Evolutionary conservation across 2,888 invertebrate genomes (phyloP), one percentile per base, ranked within the genome.

Genomic region (Trissoscelio sp.): DNA sequence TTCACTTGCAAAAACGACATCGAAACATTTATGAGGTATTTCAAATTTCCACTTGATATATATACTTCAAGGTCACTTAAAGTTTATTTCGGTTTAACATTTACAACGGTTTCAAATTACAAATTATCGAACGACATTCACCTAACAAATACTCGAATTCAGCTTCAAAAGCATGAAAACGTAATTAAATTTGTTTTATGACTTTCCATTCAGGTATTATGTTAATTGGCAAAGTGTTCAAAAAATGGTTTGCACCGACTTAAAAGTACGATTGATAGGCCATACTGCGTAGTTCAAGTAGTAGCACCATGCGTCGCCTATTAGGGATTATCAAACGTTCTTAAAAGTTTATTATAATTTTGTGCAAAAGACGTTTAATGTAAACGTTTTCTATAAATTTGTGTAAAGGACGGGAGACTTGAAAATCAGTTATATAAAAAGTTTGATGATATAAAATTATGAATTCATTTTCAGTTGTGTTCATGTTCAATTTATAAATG

Each of bases 1-100:
- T 46, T 57, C 34, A 46, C 12, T 46, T 74, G 20, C 64, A 74
- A 67, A 58, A 67, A 67, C 12, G 66, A 74, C 66, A 58, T 67
- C 57, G 18, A 58, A 75, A 75, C 42, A 66, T 67, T 66, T 58
- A 67, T 67, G 66, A 58, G 58, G 58, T 67, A 75, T 75, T 64
- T 48, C 34, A 34, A 58, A 67, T 67, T 60, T 51, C 34, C 64
- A 57, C 48, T 66, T 74, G 66, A 42, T 48, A 39, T 53, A 75
- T 44, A 75, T 48, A 58, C 18, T 48, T 51, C 58, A 75, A 75
- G 58, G 67, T 67, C 75, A 75, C 72, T 67, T 67, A 55, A 67
- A 75, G 58, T 67, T 28, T 58, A 51, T 22, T 51, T 48, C 34
- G n/a, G 18, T 74, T 57, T 48, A 37, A 58, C 66, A 39, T 48